Base-by-base conservation (phyloP, 2,888 invertebrate genomes). In the Pachliopta kotzebuea region DNA sequence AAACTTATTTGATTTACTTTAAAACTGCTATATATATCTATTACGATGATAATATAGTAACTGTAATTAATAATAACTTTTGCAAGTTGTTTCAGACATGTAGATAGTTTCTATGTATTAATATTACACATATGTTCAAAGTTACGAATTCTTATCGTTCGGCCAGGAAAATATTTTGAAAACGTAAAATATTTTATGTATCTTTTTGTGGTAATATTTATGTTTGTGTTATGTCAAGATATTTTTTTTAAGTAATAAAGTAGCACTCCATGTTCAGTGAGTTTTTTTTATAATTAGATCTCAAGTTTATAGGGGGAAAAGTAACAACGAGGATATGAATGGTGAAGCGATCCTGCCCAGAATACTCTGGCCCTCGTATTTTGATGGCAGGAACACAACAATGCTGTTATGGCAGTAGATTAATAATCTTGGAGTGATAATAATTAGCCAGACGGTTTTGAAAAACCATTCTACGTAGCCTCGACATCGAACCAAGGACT, bases 141-240 rank as follows among this genome's bases (percentile, higher is more conserved):
- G n/a, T n/a, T 17, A 45, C 7, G 18, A n/a, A 4, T 45, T 45
- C 6, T 6, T 1, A 49, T 65, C 62, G 57, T 53, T 61, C 65
- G 67, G 67, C 67, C 64, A 59, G 56, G 42, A 65, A 45, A 66
- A 61, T 58, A 18, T 54, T 45, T 49, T 3, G 23, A n/a, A 23
- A 6, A 18, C 24, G 45, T 29, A n/a, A 50, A 24, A 52, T 53
- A 61, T 31, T 65, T 65, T 54, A 60, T n/a, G 23, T 9, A 61
- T 56, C 63, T 50, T 45, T 50, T 56, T 67, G 50, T 63, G 56
- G 55, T 64, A 62, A 64, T 65, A 60, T 60, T 68, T 63, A 57
- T 60, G 23, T 21, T 24, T 60, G 52, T 64, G 50, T 60, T 56
- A 60, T 60, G 56, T 56, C 9, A 20, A 60, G 60, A 45, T 57